Percentiles rank a stretch among this genome's conserved stretches.
Conservation (phyloP, 2,113 vertebrate genomes). For the Asarcornis scutulata region DNA sequence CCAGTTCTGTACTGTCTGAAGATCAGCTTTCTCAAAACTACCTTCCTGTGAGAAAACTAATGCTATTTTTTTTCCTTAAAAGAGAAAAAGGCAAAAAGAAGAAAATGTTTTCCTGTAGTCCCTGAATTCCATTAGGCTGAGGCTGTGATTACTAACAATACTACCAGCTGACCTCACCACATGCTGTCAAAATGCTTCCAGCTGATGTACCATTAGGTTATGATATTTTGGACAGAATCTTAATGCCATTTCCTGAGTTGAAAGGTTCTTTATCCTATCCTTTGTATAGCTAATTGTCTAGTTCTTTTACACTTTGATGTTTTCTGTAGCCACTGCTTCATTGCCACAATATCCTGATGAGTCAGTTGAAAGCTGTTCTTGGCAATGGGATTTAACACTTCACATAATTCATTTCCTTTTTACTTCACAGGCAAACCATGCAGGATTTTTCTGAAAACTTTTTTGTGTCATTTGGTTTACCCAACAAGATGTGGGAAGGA, state of each 20-base stretch:
- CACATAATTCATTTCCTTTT: not conserved
- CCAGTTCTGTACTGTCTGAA: not conserved
- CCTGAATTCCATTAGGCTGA: not conserved
- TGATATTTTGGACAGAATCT: not conserved
- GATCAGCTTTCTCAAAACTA: not conserved
- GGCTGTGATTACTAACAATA: not conserved
- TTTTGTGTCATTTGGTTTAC: not conserved
- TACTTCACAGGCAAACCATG: not conserved
- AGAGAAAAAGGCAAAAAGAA: not conserved
- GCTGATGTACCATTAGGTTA: not conserved
- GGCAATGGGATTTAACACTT: not conserved
- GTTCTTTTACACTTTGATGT: not conserved
- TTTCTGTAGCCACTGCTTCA: not conserved
- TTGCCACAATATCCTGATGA: not conserved
- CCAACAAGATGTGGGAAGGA: not conserved
- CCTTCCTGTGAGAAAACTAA: not conserved
- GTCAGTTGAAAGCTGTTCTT: not conserved
- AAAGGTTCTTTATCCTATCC: not conserved
- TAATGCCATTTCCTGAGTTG: not conserved
- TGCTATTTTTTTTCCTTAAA: not conserved
- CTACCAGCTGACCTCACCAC: not conserved
- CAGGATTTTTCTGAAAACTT: not conserved
- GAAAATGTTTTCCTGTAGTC: not conserved
- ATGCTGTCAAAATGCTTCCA: not conserved
- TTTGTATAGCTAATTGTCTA: not conserved